Evolutionary conservation across 1,140 invertebrate genomes (phyloP), one percentile per base, ranked within the genome.

Genomic region (Amphibalanus amphitrite): DNA sequence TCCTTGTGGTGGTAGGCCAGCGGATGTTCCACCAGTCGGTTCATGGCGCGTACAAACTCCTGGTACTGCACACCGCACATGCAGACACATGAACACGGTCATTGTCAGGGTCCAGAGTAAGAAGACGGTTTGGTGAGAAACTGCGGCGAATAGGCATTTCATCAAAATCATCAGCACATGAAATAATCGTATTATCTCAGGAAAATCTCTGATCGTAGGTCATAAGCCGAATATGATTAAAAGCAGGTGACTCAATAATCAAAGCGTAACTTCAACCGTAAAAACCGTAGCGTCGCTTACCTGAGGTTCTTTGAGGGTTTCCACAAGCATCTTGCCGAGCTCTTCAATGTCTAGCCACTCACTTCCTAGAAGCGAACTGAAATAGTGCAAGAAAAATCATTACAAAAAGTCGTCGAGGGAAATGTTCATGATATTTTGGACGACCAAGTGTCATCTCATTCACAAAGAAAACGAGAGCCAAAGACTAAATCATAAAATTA

Each of bases 11-110:
- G 76, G 69, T 78, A 78, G 25, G 82, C 77, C 73, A 89, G 88
- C 20, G 92, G 90, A 77, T 91, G 86, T 23, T 84, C 78, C 6
- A 81, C 76, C 59, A 97, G 79, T 76, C 88, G 83, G 64, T 90
- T 85, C 80, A 95, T 85, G 0, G 88, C 83, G 71, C 83, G 79
- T 64, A 88, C 80, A 77, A 95, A 91, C 78, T 88, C 86, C 3
- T 85, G 80, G 80, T 92, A 93, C 81, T 88, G 76, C 72, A n/a
- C n/a, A n/a, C n/a, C n/a, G n/a, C n/a, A n/a, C n/a, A n/a, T n/a
- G n/a, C n/a, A n/a, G n/a, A n/a, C n/a, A n/a, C n/a, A n/a, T n/a
- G n/a, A n/a, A n/a, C n/a, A n/a, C n/a, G n/a, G n/a, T n/a, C n/a
- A n/a, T n/a, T n/a, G n/a, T n/a, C n/a, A n/a, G n/a, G n/a, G n/a